Base-by-base conservation (phyloP, 2,113 vertebrate genomes). In the Cyanoliseus patagonus region DNA sequence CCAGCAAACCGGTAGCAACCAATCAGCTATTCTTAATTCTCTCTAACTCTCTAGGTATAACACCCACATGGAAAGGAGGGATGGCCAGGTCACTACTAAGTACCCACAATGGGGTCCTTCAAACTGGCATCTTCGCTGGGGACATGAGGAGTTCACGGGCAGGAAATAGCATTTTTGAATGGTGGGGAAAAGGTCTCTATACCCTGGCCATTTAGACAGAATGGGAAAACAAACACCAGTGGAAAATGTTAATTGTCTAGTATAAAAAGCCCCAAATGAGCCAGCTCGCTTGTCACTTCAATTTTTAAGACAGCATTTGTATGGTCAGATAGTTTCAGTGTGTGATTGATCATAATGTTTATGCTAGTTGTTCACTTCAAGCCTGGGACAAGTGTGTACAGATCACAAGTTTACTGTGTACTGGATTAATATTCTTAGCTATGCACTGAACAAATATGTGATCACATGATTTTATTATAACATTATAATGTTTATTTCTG, bases 31-130 rank as follows among this genome's bases (percentile, higher is more conserved):
- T 82, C 31, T 79, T 89, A 75, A 35, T 67, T 72, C 11, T 81
- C 13, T 66, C 39, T 46, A 35, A 17, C 16, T 52, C 8, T 67
- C 68, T 69, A 23, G 14, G 24, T 78, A 24, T 42, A 80, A 61
- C 30, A n/a, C 10, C 22, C 27, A 5, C 9, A 9, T 4, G 3
- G 15, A 49, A 59, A 35, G 12, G 55, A 14, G 30, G n/a, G 18
- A 59, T 0, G 5, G 14, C 22, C 7, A 4, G 41, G 27, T 6
- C 44, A 22, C 41, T 37, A 52, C 39, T 72, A 30, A 12, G 18
- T 57, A 30, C 9, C 33, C 4, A 2, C 0, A 0, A 10, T 11
- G 7, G 30, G 35, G 18, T 52, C 44, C 47, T 72, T 4, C 17
- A n/a, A 11, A 3, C 6, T 17, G 31, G 16, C 15, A 23, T 85